These are phyloP conservation scores for Crocidura indochinensis DNA, from an alignment of 2,797 vertebrate genomes.

Conservation along the genomic window DNA sequence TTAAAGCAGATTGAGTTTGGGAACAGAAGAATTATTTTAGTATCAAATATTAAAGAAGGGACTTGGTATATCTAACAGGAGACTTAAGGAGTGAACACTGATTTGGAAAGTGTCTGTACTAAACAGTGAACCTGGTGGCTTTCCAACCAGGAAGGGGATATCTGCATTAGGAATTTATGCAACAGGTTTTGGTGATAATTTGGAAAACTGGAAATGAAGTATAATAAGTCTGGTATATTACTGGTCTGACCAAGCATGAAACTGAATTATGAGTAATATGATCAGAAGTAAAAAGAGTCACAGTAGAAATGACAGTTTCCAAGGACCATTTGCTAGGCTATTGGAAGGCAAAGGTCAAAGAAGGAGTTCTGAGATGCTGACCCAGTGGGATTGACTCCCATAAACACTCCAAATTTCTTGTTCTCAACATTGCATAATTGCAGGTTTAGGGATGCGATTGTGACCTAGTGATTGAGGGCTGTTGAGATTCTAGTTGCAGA, in stretches of 20 bases:
- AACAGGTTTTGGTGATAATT: neutral
- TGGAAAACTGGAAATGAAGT: neutral
- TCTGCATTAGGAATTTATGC: neutral
- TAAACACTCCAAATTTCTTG: neutral
- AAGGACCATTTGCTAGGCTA: neutral
- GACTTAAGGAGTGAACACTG: neutral
- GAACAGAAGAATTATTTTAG: neutral
- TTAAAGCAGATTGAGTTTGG: neutral
- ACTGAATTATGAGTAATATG: neutral
- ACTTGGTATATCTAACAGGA: neutral
- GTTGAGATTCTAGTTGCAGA: neutral
- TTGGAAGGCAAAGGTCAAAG: neutral
- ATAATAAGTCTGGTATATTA: neutral
- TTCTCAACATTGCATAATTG: neutral
- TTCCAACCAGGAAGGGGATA: neutral
- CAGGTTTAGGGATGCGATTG: rapidly evolving
- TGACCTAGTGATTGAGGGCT: neutral
- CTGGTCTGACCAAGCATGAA: neutral
- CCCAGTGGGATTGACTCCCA: neutral
- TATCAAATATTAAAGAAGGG: neutral
- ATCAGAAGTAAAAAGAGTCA: neutral
- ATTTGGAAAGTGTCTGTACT: neutral
- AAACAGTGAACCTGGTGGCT: neutral
- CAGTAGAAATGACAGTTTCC: neutral
- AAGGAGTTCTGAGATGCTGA: neutral